Evolutionary conservation across 1,140 invertebrate species (phyloP).

Genomic region (Eulimnadia texana): DNA sequence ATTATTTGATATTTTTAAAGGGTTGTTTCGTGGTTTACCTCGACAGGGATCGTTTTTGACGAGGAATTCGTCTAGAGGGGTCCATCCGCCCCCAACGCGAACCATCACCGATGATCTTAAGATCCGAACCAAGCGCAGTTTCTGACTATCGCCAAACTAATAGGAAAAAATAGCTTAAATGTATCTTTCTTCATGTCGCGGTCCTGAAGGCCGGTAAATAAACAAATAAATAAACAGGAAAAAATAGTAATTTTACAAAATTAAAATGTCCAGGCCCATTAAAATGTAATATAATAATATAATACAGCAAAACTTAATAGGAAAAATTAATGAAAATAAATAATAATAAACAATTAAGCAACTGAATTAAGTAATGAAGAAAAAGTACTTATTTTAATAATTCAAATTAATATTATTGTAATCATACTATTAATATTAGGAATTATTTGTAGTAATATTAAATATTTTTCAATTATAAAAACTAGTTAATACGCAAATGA

Average conservation of each 20-base stretch:
- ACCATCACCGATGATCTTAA: slow-evolving; percentile 98
- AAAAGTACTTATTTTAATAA: too few relatives aligned
- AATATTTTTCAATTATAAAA: too few relatives aligned
- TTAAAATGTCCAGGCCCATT: slow-evolving; percentile 1
- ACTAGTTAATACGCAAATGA: too few relatives aligned
- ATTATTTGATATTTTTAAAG: slow-evolving; percentile 6
- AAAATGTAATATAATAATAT: too few relatives aligned
- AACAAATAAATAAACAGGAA: not conserved
- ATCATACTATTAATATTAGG: too few relatives aligned
- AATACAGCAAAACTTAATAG: not conserved
- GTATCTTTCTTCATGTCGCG: too few relatives aligned
- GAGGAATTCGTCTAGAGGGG: slow-evolving; percentile 95
- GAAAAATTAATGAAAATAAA: not conserved
- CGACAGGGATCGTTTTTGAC: slow-evolving; percentile 98
- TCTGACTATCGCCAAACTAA: slow-evolving; percentile 97
- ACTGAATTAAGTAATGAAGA: too few relatives aligned
- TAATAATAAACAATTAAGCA: too few relatives aligned
- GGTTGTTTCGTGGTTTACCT: slow-evolving; percentile 52
- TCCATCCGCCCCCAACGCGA: slow-evolving; percentile 98
- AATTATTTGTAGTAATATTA: too few relatives aligned
- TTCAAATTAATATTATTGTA: too few relatives aligned
- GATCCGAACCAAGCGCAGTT: slow-evolving; percentile 91
- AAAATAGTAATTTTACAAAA: not conserved
- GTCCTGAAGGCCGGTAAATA: too few relatives aligned
- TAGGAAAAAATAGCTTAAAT: slow-evolving; percentile 26